Evolutionary conservation across 2,888 invertebrate species (phyloP), one percentile per base, ranked within the genome.

Genomic region (Anarsia innoxiella): DNA sequence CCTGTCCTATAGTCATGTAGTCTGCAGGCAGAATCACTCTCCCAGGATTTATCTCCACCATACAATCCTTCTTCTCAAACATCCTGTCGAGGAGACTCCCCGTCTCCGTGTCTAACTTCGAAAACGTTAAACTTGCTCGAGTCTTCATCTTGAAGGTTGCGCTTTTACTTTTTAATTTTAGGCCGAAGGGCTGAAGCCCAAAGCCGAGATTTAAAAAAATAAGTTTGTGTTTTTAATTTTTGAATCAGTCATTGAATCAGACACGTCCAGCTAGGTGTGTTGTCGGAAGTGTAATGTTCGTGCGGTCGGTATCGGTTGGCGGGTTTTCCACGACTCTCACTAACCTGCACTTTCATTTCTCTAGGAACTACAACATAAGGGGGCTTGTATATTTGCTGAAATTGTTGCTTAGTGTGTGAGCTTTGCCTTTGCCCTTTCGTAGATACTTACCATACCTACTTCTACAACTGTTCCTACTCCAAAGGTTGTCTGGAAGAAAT

Each of bases 1-100:
- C 87, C 49, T 90, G 88, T 0, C 90, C 92, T 23, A 92, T 87
- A 9, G 88, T 87, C 51, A 87, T 82, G 54, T 88, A 94, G 52
- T 89, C 88, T 0, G 89, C 87, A 1, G 94, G 93, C 43, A 94
- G 62, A 12, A 93, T 76, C 42, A 90, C 89, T 37, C 87, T 79
- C 0, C 93, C 91, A 0, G 93, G 93, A 56, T 90, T 87, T 10
- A 92, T 91, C 63, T 90, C 89, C 15, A 92, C 83, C 69, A 93
- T 89, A 45, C 90, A 89, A 56, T 90, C 87, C 52, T 89, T 88
- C 26, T 87, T 86, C 8, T 90, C 89, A 48, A 91, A 93, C 70
- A 91, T 87, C 33, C 85, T 78, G 50, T 93, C 91, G 40, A 93
- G 71, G 49, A 86, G 82, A 15, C 80, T 76, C 0, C 87, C 87